Evolutionary conservation across 2,113 vertebrate genomes (phyloP), one percentile per base, ranked within the genome.

Genomic region (Pomatostomus ruficeps): DNA sequence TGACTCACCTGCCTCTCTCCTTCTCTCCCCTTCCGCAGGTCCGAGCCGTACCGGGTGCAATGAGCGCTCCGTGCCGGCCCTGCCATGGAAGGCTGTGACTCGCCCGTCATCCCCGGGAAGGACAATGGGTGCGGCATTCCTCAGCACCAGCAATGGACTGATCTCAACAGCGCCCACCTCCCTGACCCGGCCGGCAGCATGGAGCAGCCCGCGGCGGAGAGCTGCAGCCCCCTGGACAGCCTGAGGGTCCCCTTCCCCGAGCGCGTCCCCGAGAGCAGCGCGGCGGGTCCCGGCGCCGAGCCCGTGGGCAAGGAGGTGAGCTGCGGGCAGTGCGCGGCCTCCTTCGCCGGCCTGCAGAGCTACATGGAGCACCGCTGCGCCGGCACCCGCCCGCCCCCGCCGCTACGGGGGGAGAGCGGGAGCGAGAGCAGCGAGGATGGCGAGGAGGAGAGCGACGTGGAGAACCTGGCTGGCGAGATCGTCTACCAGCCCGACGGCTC

Each of bases 41-140:
- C 97, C 97, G 89, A 98, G 94, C 98, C 98, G 98, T 99, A 98
- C 97, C 98, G 98, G 99, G 99, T 99, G 99, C 99, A 97, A 99
- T 99, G 99, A 99, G 98, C 97, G 98, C 99, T 99, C 99, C 99
- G 98, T 98, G 98, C 99, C 98, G 98, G 98, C 99, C 98, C 99
- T 98, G 98, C 98, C 99, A 99, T 99, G 99, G 99, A 99, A 99
- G 99, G 99, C 99, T 99, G 99, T 99, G 99, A 99, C 99, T 99
- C 99, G 98, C 98, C 99, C 92, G 98, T 98, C 98, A 98, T 99
- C 98, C 98, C 99, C 98, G 99, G 99, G 98, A 99, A 99, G 99
- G 99, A 99, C 98, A 99, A 99, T 99, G 99, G 99, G 98, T 99
- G 99, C 95, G 97, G 98, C 97, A 98, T 98, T 98, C 96, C 98